Evolutionary conservation across 2,797 vertebrate species (phyloP).

Genomic region (Vultur gryphus): DNA sequence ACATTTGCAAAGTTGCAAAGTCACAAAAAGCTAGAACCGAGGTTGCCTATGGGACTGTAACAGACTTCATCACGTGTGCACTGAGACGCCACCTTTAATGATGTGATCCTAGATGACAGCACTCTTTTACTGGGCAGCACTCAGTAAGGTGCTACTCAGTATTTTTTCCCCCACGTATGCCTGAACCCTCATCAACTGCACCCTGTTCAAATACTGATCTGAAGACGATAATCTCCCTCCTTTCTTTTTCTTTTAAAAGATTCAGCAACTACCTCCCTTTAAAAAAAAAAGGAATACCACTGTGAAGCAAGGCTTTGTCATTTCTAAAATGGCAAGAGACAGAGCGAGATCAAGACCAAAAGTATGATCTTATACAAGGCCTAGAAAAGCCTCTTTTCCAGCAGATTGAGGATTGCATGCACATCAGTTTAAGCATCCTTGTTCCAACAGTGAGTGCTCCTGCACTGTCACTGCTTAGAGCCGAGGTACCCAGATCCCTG

Average conservation of each 20-base stretch:
- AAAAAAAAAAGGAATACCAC: neutral
- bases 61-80: neutral
- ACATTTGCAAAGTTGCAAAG: neutral
- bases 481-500: neutral
- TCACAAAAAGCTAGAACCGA: neutral
- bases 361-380: neutral
- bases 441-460: neutral
- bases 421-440: neutral
- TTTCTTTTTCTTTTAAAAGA: neutral
- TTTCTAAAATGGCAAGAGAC: neutral
- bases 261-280: neutral
- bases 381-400: neutral
- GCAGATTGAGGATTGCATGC: neutral
- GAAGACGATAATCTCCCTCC: neutral
- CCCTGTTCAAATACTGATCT: neutral
- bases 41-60: neutral
- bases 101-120: neutral
- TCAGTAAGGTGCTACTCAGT: neutral
- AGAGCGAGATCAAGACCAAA: neutral
- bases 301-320: neutral
- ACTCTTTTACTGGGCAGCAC: neutral
- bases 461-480: neutral
- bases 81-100: neutral
- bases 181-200: neutral
- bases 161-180: neutral